A percentile compares a stretch with the other conserved stretches of the same genome.
Evolutionary conservation across 2,797 vertebrate genomes (phyloP).

Genomic region (Chaetodon trifasciatus): DNA sequence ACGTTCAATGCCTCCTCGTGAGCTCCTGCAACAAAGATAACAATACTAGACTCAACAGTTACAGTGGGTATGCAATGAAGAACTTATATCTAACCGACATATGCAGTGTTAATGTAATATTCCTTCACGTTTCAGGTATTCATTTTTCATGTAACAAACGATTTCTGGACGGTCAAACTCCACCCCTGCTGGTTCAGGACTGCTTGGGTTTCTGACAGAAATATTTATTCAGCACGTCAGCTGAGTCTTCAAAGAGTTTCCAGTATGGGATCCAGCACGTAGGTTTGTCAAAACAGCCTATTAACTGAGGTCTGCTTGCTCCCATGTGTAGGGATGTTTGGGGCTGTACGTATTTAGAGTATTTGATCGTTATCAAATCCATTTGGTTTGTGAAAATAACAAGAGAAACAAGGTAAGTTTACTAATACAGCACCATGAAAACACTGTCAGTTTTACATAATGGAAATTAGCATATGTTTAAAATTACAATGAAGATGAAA

Average conservation of each 20-base stretch:
- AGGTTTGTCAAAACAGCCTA: background rate
- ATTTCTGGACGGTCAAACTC: background rate
- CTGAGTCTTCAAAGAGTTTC: background rate
- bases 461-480: background rate
- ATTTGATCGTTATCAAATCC: background rate
- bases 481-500: background rate
- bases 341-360: background rate
- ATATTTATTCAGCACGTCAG: background rate
- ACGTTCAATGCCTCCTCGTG: constrained; percentile 38
- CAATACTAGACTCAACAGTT: too few species aligned
- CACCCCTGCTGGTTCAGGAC: background rate
- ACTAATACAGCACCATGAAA: background rate
- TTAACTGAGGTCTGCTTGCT: background rate
- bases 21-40: background rate
- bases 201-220: background rate
- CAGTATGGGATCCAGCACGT: background rate
- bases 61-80: background rate
- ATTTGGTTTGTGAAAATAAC: background rate
- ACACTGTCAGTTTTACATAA: too few species aligned
- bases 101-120: background rate
- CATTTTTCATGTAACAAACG: background rate
- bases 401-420: background rate
- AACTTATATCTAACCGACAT: background rate
- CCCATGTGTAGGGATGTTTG: background rate
- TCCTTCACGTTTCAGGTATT: too few species aligned